Percentiles rank a stretch among this genome's conserved stretches.
These are phyloP conservation scores for Phylloscopus collybita DNA, from an alignment of 2,797 vertebrate species.

Conservation along the genomic window DNA sequence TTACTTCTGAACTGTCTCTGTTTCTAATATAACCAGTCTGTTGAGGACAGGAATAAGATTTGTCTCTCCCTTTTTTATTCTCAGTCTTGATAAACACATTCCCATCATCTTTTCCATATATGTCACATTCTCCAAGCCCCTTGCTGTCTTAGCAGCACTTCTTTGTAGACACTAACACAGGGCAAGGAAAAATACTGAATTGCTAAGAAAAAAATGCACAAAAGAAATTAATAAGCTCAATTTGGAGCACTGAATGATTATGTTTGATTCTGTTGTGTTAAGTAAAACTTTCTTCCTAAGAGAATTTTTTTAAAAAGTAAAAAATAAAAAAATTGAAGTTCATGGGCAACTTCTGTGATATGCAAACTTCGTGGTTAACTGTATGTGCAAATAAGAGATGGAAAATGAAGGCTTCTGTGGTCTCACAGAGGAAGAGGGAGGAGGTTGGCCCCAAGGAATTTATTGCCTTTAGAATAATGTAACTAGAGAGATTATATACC, in stretches of 20 bases:
- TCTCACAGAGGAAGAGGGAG: not conserved
- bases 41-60: not conserved
- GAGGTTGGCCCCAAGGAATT: not conserved
- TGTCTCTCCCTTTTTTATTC: not conserved
- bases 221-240: not conserved
- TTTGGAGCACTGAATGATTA: not conserved
- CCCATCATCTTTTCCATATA: not conserved
- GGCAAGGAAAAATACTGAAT: not conserved
- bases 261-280: not conserved
- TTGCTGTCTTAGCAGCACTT: not conserved
- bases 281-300: not conserved
- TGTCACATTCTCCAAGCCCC: not conserved
- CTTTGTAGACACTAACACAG: not conserved
- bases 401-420: not conserved
- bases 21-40: not conserved
- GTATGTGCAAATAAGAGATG: not conserved
- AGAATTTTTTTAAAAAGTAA: not conserved
- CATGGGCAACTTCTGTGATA: not conserved
- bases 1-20: not conserved
- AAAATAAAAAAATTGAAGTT: not conserved
- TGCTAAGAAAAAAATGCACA: not conserved
- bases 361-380: not conserved
- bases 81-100: not conserved
- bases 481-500: not conserved
- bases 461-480: not conserved